These are phyloP conservation scores for Elegia similella DNA, from an alignment of 2,888 invertebrate genomes.

Conservation along the genomic window DNA sequence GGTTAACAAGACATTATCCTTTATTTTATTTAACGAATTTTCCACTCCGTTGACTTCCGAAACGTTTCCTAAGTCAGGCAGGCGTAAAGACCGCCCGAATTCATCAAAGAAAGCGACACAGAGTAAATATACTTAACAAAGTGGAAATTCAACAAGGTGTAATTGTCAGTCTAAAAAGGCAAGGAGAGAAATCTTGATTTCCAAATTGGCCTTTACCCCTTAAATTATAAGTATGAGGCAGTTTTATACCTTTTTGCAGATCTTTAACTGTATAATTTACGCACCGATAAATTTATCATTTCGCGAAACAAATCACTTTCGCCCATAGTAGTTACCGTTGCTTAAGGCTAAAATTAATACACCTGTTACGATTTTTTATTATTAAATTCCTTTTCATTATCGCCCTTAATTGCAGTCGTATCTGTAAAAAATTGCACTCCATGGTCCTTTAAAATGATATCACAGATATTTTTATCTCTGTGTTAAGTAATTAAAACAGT, in stretches of 20 bases:
- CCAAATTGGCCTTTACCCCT: slow-evolving; percentile 41
- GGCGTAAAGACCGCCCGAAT: neutral
- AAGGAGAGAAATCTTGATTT: slow-evolving; percentile 54
- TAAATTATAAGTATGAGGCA: slow-evolving; percentile 31
- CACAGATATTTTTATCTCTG: slow-evolving; percentile 10
- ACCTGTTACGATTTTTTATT: slow-evolving; percentile 14
- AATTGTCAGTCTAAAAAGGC: slow-evolving; percentile 46
- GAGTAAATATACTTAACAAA: slow-evolving; percentile 37
- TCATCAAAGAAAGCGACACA: neutral
- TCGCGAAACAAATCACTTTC: slow-evolving; percentile 15
- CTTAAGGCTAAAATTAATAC: slow-evolving; percentile 8
- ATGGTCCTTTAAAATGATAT: neutral
- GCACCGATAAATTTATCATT: slow-evolving; percentile 17
- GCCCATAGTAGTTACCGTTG: slow-evolving; percentile 6
- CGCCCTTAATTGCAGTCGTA: slow-evolving; percentile 7
- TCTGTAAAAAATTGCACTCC: slow-evolving; percentile 6
- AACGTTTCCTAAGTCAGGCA: neutral
- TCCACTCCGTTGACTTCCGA: too few species aligned
- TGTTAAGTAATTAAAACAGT: slow-evolving; percentile 12
- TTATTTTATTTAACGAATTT: too few species aligned
- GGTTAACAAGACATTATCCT: too few species aligned
- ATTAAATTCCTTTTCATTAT: slow-evolving; percentile 10
- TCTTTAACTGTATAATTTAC: slow-evolving; percentile 21
- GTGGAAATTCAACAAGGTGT: slow-evolving; percentile 33
- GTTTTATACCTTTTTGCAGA: slow-evolving; percentile 23